Conservation (phyloP, 2,113 vertebrate species). For the Caretta caretta region DNA sequence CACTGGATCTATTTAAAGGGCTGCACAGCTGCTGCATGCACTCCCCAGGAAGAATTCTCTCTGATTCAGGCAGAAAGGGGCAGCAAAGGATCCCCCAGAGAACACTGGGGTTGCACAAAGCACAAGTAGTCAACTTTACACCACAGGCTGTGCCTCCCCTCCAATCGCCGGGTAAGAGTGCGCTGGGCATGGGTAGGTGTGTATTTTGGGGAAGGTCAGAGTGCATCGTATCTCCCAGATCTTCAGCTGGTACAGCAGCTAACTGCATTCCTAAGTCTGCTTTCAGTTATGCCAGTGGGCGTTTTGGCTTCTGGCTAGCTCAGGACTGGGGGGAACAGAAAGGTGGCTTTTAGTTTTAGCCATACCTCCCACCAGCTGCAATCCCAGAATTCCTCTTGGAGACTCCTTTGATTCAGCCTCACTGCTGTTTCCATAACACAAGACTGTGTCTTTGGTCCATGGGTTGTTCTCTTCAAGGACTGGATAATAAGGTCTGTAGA, state of each 20-base stretch:
- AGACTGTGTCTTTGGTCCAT: background rate
- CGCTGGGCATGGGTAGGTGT: background rate
- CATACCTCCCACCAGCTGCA: background rate
- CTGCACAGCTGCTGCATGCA: background rate
- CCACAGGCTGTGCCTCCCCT: background rate
- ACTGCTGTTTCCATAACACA: background rate
- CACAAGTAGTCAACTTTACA: background rate
- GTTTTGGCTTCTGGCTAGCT: background rate
- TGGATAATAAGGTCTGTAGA: conserved; percentile 8
- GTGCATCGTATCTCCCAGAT: background rate
- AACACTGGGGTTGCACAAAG: background rate
- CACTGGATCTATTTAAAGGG: background rate
- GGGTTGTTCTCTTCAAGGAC: background rate
- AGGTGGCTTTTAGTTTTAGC: background rate
- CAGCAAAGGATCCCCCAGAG: background rate
- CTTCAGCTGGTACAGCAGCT: background rate
- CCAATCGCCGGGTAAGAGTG: background rate
- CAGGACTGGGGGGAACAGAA: background rate
- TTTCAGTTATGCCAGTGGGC: background rate
- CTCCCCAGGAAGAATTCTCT: rapidly evolving
- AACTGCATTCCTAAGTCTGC: background rate
- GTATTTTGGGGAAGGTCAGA: background rate
- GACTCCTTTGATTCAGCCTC: background rate
- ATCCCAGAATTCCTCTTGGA: background rate
- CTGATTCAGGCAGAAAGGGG: background rate